Evolutionary conservation across 2,113 vertebrate genomes (phyloP).

Genomic region (Sarotherodon lohbergeri): DNA sequence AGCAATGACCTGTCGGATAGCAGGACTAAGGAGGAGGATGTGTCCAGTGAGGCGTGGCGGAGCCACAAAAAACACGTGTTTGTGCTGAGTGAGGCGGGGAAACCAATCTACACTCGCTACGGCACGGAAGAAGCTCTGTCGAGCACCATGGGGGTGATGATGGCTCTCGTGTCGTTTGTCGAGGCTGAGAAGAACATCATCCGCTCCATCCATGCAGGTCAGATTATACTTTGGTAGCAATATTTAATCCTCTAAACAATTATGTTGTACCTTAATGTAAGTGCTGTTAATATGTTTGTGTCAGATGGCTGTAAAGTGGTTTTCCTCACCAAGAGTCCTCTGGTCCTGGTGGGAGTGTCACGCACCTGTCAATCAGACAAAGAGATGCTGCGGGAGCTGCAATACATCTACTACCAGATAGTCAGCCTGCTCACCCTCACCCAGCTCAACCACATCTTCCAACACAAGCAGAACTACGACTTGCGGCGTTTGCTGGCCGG

Average conservation of each 20-base stretch:
- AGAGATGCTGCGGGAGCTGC: constrained; percentile 89
- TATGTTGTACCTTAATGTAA: background rate
- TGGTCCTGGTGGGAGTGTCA: constrained; percentile 92
- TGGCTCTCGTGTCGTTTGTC: constrained; percentile 92
- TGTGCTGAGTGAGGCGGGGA: constrained; percentile 93
- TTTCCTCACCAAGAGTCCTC: constrained; percentile 88
- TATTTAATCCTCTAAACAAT: background rate
- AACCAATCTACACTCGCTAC: constrained; percentile 94
- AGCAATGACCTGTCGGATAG: background rate
- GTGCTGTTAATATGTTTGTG: background rate
- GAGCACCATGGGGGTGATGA: constrained; percentile 97
- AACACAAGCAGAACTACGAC: constrained; percentile 96
- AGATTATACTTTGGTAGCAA: background rate
- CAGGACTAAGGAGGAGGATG: constrained; percentile 80
- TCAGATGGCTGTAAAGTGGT: constrained; percentile 94
- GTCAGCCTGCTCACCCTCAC: constrained; percentile 93
- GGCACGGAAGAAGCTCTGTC: constrained; percentile 95
- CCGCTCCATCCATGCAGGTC: constrained; percentile 94
- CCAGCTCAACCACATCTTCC: constrained; percentile 93
- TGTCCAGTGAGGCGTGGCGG: constrained; percentile 85
- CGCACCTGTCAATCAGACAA: constrained; percentile 86
- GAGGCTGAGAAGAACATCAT: constrained; percentile 92
- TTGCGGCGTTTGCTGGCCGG: constrained; percentile 89
- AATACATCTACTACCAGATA: constrained; percentile 98
- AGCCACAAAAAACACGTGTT: constrained; percentile 91